Percentiles rank a stretch among this genome's conserved stretches.
Conservation (phyloP, 2,888 invertebrate species). For the Stenotaenia linearis region DNA sequence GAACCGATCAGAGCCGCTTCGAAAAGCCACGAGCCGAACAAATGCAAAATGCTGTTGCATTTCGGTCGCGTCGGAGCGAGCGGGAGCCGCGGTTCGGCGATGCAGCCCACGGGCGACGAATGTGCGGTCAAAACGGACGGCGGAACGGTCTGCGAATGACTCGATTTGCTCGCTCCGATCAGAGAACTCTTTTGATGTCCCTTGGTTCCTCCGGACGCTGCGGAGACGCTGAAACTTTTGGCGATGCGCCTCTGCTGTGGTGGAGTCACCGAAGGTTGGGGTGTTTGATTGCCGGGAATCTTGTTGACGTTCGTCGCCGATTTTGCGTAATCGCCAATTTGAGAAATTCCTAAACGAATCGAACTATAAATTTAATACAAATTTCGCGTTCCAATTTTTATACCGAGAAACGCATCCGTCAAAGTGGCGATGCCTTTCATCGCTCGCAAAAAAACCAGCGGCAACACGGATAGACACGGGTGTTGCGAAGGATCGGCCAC, state of each 20-base stretch:
- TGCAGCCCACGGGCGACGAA: slow-evolving; percentile 28
- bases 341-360: slow-evolving; percentile 35
- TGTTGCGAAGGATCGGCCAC: slow-evolving; percentile 83
- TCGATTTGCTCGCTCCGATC: neutral
- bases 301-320: neutral
- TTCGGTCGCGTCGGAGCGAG: slow-evolving; percentile 61
- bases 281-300: slow-evolving; percentile 41
- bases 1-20: slow-evolving; percentile 84
- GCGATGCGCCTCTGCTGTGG: slow-evolving; percentile 81
- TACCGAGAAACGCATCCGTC: slow-evolving; percentile 92
- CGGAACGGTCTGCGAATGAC: neutral
- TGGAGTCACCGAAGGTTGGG: slow-evolving; percentile 39
- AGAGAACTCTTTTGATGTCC: slow-evolving; percentile 27
- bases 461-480: slow-evolving; percentile 74
- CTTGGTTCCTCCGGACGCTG: slow-evolving; percentile 57
- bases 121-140: neutral
- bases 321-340: slow-evolving; percentile 29
- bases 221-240: slow-evolving; percentile 85
- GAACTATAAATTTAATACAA: neutral
- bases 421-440: slow-evolving; percentile 88
- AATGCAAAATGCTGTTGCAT: slow-evolving; percentile 89
- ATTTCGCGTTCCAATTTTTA: too few species aligned
- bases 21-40: slow-evolving; percentile 95
- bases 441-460: slow-evolving; percentile 84
- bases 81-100: slow-evolving; percentile 40